Conservation (phyloP, 2,797 vertebrate genomes). For the Xenopus petersii region DNA sequence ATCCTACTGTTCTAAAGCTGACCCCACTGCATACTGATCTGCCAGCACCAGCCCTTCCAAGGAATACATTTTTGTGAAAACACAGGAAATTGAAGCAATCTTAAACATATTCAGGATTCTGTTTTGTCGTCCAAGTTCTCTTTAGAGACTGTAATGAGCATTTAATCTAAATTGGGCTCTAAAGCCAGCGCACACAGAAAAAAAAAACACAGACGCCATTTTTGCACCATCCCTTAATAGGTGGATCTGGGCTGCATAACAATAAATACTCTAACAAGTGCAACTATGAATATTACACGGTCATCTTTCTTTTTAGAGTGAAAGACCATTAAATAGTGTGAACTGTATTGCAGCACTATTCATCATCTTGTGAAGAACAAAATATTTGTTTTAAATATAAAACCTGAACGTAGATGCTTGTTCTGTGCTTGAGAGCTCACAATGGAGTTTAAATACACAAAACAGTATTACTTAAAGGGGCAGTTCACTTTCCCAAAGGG, state of each 20-base stretch:
- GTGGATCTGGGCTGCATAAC: neutral
- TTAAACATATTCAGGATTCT: constrained; percentile 45
- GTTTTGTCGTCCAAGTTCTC: constrained; percentile 41
- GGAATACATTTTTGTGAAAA: constrained; percentile 49
- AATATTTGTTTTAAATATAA: no score
- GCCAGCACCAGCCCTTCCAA: constrained; percentile 45
- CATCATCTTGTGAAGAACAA: no score
- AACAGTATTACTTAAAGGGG: no score
- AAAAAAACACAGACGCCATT: constrained; percentile 15
- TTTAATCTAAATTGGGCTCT: constrained; percentile 36
- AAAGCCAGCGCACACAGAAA: constrained; percentile 7
- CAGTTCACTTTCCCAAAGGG: no score
- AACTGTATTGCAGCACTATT: no score
- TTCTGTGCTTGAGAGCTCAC: no score
- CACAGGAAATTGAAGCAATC: constrained; percentile 50
- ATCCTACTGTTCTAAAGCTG: constrained; percentile 33
- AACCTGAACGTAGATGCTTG: no score
- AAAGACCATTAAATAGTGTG: no score
- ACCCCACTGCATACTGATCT: constrained; percentile 32
- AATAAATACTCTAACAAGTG: neutral
- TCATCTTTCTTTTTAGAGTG: no score
- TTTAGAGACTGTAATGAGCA: constrained; percentile 43
- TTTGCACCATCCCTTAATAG: neutral
- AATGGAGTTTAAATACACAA: no score
- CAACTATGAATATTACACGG: no score